Conservation (phyloP, 2,113 vertebrate species). For the Amia ocellicauda region DNA sequence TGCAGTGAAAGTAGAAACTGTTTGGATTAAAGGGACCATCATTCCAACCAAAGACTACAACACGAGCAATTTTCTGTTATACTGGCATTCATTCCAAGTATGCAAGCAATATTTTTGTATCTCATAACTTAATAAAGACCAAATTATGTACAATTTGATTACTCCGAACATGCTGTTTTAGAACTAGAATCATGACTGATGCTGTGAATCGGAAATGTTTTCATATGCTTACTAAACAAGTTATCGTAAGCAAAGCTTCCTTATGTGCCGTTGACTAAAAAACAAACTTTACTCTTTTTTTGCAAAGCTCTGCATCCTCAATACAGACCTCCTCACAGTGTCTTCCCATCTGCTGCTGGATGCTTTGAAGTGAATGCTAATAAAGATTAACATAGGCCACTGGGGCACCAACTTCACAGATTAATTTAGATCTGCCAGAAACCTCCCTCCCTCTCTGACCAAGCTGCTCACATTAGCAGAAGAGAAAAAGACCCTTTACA, state of each 20-base stretch:
- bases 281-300: not conserved
- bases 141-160: no score
- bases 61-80: no score
- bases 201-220: no score
- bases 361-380: not conserved
- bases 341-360: conserved; percentile 3
- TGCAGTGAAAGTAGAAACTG: no score
- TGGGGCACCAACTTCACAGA: not conserved
- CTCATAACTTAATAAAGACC: not conserved
- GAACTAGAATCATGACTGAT: no score
- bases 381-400: not conserved
- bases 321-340: not conserved
- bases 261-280: not conserved
- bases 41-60: no score
- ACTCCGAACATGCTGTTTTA: no score
- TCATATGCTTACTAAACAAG: not conserved
- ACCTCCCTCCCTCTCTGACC: not conserved
- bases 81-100: conserved; percentile 1
- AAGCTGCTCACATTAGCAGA: not conserved
- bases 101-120: not conserved
- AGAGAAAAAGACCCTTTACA: not conserved
- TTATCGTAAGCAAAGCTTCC: not conserved
- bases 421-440: not conserved
- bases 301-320: not conserved
- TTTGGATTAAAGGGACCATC: no score